Base-by-base conservation (phyloP, 2,888 invertebrate species). In the Metallyticus violacea region DNA sequence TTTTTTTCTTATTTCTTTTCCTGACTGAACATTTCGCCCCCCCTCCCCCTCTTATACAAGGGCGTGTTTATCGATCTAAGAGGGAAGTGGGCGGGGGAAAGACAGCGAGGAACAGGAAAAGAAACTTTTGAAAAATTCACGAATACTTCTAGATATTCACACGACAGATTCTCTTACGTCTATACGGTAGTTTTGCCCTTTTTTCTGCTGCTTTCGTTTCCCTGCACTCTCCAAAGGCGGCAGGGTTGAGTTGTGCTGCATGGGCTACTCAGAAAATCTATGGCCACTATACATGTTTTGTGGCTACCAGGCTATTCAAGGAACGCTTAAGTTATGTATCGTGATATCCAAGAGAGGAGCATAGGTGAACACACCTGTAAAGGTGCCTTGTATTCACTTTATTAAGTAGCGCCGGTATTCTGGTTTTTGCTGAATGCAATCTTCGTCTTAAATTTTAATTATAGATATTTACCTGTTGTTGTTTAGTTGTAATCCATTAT, bases 191-290 rank as follows among this genome's bases (percentile, higher is more conserved):
- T 62, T 62, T 62, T 62, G 40, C 40, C 40, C 22, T 62, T 62
- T 40, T 62, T 62, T 62, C 40, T 62, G 40, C 40, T 62, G 40
- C 40, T 62, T 62, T 62, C 40, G 15, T 62, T 62, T 62, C 40
- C 22, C 40, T 15, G 40, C 40, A 22, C 22, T 62, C 40, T 62
- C 40, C 22, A 2, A 62, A 62, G 40, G 40, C 40, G 40, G 40
- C 15, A 62, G 40, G 40, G 40, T 62, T 62, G 22, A 62, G 40
- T 62, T 62, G 15, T 62, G 40, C 40, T 15, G 40, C 40, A 85
- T 27, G 77, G 82, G 80, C 83, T 84, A 85, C 86, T 85, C 85
- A 85, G 79, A 77, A 6, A 82, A 76, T 82, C 82, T 76, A 82
- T 82, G 81, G 76, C 82, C 25, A 26, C 81, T 81, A 7, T 80